Evolutionary conservation across 2,797 vertebrate species (phyloP).

Genomic region (Pempheris klunzingeri): DNA sequence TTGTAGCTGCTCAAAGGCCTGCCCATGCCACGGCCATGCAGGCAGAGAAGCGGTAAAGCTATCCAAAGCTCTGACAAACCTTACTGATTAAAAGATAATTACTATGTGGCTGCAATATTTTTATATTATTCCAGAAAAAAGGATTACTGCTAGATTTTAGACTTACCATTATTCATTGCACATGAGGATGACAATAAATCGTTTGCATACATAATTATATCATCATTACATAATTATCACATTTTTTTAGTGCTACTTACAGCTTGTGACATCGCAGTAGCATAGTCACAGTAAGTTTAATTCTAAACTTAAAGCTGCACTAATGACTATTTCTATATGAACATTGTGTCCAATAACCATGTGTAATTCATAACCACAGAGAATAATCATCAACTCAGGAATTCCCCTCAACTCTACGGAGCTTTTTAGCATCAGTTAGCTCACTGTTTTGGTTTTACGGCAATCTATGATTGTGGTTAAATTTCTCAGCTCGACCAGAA

Average conservation of each 20-base stretch:
- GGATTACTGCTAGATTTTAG: not conserved
- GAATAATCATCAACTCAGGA: not conserved
- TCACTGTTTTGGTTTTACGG: too few relatives aligned
- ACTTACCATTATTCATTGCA: not conserved
- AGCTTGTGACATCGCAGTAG: not conserved
- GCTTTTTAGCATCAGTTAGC: too few relatives aligned
- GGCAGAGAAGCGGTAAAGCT: constrained; percentile 45
- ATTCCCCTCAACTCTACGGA: too few relatives aligned
- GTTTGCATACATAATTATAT: not conserved
- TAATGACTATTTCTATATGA: not conserved
- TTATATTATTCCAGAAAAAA: constrained; percentile 11
- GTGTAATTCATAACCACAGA: not conserved
- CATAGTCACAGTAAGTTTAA: not conserved
- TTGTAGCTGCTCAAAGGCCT: constrained; percentile 65
- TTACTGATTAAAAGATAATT: constrained; percentile 63
- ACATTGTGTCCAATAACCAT: not conserved
- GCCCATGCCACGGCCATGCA: constrained; percentile 49
- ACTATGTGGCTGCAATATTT: constrained; percentile 41
- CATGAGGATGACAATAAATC: not conserved
- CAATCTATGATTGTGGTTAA: too few relatives aligned
- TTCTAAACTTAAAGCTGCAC: not conserved
- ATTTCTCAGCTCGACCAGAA: too few relatives aligned
- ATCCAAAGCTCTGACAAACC: constrained; percentile 44
- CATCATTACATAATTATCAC: not conserved
- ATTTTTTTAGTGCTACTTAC: not conserved